phyloP scores from a whole-genome alignment of 2,888 invertebrate genomes.

The Oscheius sp. region DNA sequence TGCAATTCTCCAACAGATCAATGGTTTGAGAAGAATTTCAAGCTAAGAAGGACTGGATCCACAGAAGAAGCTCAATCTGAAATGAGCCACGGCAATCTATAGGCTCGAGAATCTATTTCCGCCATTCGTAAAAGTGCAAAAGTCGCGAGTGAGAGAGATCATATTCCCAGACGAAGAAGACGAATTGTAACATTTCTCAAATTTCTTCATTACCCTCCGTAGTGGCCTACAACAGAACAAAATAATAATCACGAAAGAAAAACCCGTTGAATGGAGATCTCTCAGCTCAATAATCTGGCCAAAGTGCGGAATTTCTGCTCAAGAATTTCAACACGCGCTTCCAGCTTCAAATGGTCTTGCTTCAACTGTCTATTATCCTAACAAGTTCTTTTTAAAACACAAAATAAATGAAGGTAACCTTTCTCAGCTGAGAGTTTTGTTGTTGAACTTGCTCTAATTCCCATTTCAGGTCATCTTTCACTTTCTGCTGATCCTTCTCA shows the following conservation, averaged over 20 bases:
- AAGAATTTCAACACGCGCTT: conserved; percentile 60
- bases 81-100: too few relatives aligned
- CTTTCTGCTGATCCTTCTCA: conserved; percentile 59
- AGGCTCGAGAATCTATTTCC: too few relatives aligned
- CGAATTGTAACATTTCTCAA: conserved; percentile 3
- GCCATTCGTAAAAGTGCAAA: too few relatives aligned
- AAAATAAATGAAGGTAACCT: conserved; percentile 25
- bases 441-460: conserved; percentile 67
- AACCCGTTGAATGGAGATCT: not conserved
- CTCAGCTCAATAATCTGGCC: conserved; percentile 56
- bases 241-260: conserved; percentile 4
- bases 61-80: too few relatives aligned
- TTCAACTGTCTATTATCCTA: conserved; percentile 48
- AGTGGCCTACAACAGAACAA: not conserved
- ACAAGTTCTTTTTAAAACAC: not conserved
- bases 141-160: too few relatives aligned
- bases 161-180: not conserved
- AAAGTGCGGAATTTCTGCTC: conserved; percentile 68
- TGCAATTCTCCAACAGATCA: too few relatives aligned
- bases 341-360: conserved; percentile 58
- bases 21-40: too few relatives aligned
- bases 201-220: conserved; percentile 15
- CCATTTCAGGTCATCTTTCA: conserved; percentile 62
- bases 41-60: too few relatives aligned
- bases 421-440: conserved; percentile 59